Percentiles rank a stretch among this genome's conserved stretches.
Evolutionary conservation across 1,140 invertebrate genomes (phyloP).

Genomic region (Eupristina koningsbergeri): DNA sequence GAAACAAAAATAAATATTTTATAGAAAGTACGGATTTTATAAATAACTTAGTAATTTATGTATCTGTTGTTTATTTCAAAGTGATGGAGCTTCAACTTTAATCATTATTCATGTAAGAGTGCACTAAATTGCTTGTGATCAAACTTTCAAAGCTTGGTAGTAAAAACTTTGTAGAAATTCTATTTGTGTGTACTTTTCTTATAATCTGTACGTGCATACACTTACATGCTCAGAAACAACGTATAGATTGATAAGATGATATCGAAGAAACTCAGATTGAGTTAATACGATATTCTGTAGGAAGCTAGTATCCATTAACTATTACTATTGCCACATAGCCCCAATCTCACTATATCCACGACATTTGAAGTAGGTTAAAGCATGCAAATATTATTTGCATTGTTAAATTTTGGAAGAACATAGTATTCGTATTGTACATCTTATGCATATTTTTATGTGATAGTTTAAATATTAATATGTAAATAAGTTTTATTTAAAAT

Average conservation of each 20-base stretch:
- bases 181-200: neutral
- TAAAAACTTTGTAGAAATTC: slow-evolving; percentile 9
- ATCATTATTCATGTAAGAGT: no score
- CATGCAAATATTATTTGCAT: slow-evolving; percentile 1
- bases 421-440: no score
- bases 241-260: neutral
- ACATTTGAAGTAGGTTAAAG: neutral
- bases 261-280: slow-evolving; percentile 11
- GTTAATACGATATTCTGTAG: neutral
- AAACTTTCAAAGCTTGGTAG: slow-evolving; percentile 28
- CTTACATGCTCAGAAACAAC: no score
- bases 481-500: no score
- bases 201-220: no score
- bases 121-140: slow-evolving; percentile 10
- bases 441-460: no score
- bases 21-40: no score
- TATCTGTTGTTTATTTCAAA: neutral
- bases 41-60: no score
- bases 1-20: no score
- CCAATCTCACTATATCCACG: slow-evolving; percentile 26
- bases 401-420: slow-evolving; percentile 30
- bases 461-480: no score
- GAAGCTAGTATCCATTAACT: slow-evolving; percentile 22
- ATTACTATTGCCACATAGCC: no score
- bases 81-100: neutral